Percentiles rank a stretch among this genome's conserved stretches.
phyloP scores from a whole-genome alignment of 37 sponge, comb jelly and placozoan species.

The Geodia barretti region DNA sequence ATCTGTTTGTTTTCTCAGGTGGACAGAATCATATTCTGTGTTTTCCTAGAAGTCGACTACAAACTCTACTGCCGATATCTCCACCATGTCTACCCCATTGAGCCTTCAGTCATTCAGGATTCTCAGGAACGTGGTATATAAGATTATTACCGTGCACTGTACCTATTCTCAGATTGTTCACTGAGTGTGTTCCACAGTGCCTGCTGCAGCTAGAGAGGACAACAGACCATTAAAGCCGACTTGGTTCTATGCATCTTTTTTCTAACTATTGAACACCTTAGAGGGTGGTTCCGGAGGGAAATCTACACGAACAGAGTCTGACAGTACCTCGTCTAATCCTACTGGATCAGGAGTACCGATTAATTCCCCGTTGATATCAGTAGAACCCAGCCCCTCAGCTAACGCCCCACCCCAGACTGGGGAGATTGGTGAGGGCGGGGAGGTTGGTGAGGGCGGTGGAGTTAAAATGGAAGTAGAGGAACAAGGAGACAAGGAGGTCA shows the following conservation, averaged over 20 bases:
- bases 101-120: too few relatives aligned
- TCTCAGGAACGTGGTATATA: too few relatives aligned
- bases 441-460: background rate
- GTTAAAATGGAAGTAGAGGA: background rate
- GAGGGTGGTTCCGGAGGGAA: too few relatives aligned
- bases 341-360: too few relatives aligned
- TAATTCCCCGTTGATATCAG: too few relatives aligned
- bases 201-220: background rate
- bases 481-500: background rate
- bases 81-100: constrained; percentile 70
- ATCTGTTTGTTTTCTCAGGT: constrained; percentile 44
- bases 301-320: too few relatives aligned
- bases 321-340: too few relatives aligned
- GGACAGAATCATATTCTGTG: constrained; percentile 89
- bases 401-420: too few relatives aligned
- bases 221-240: background rate
- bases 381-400: too few relatives aligned
- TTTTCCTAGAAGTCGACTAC: constrained; percentile 75
- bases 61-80: constrained; percentile 63
- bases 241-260: constrained; percentile 9
- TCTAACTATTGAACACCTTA: constrained; percentile 8
- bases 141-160: too few relatives aligned
- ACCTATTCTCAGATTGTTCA: too few relatives aligned
- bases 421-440: background rate
- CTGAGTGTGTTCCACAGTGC: background rate